Conservation (phyloP, 2,113 vertebrate genomes). For the Menura novaehollandiae region DNA sequence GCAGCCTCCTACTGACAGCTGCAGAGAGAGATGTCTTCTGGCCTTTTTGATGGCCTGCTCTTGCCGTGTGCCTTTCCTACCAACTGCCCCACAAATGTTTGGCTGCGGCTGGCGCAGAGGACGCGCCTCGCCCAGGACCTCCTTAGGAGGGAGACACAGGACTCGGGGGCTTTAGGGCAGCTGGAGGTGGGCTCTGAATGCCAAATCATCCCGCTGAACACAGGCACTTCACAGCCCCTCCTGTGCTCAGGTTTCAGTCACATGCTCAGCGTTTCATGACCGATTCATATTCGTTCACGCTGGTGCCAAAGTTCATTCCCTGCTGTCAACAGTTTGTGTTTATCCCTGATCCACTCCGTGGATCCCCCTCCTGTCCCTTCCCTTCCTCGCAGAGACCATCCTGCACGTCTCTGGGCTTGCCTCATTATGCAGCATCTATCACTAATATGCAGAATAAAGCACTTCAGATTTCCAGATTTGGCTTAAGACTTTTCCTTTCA, state of each 20-base stretch:
- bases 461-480: not conserved
- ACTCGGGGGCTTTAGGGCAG: fast-evolving
- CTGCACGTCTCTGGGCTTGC: not conserved
- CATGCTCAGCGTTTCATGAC: not conserved
- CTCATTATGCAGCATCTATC: not conserved
- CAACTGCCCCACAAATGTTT: conserved; percentile 20
- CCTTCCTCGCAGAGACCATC: not conserved
- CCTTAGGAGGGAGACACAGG: not conserved
- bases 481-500: not conserved
- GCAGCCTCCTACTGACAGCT: conserved; percentile 46
- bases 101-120: not conserved
- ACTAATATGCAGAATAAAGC: not conserved
- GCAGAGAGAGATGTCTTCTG: conserved; percentile 17
- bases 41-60: conserved; percentile 6
- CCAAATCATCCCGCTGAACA: not conserved
- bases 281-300: not conserved
- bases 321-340: not conserved
- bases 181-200: not conserved
- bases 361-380: not conserved
- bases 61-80: conserved; percentile 19
- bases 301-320: not conserved
- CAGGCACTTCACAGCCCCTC: not conserved
- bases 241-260: not conserved
- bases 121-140: not conserved
- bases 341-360: not conserved